Evolutionary conservation across 2,113 vertebrate genomes (phyloP), one percentile per base, ranked within the genome.

Genomic region (Rhabdomys dilectus): DNA sequence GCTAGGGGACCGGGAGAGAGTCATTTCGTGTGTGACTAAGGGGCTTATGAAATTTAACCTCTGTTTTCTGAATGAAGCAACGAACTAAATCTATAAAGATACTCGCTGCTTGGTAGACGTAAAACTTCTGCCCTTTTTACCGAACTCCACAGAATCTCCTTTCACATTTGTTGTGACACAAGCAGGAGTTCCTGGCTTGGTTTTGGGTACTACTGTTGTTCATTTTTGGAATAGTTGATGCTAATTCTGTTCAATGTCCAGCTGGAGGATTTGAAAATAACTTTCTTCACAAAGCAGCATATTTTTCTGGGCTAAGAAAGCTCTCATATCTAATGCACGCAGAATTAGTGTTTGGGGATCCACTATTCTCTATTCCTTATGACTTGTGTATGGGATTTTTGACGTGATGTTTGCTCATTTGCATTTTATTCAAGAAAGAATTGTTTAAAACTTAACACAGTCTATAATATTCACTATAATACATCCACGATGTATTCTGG

Each of bases 51-150:
- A 39, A 64, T 2, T 15, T 53, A 6, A 8, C 48, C 34, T 64
- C 58, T 53, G 19, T 73, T 8, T 89, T 24, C 22, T 75, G 58
- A 70, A 76, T 64, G 88, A 70, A 82, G 42, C 77, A 24, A 64
- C 60, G 39, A 80, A 56, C 24, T 53, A 56, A 21, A 89, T 88
- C 24, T 42, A 2, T 60, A 22, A n/a, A 36, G 53, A 88, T 29
- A 19, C 1, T 56, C 77, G 21, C 60, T 68, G 1, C n/a, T 51
- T 84, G 39, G 75, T 31, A 89, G n/a, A 91, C 48, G 13, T 45
- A 60, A 91, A 91, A 92, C 89, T 72, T 89, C 48, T 64, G 58
- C 62, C 53, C 72, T n/a, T 78, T 94, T 96, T 66, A n/a, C 64
- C 60, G 36, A 91, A 82, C 16, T 45, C 51, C 24, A 0, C 1